Base-by-base conservation (phyloP, 2,888 invertebrate species). In the Drosophila multiciliata region DNA sequence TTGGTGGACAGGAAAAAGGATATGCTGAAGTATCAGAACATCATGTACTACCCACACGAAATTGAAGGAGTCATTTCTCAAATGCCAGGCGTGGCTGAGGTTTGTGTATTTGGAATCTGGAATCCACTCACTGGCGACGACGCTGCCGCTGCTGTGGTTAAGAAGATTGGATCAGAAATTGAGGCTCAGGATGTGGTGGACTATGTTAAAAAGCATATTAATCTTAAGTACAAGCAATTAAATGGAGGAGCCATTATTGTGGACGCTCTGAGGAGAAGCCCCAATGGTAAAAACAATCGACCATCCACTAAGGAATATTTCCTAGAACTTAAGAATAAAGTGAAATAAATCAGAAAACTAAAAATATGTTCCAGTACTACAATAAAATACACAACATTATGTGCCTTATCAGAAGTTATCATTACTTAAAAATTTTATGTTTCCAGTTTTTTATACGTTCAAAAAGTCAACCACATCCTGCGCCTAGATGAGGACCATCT, bases 1-100 rank as follows among this genome's bases (percentile, higher is more conserved):
- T 66, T 92, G 3, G 73, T 87, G 8, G 93, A 89, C 23, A 82
- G 93, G 2, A 90, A 88, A 50, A 91, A 91, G 62, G 92, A 93
- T 40, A 78, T 90, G 61, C 66, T 93, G 0, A 91, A 89, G 50
- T 92, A 89, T 48, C 87, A 88, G 32, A 81, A 75, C 52, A 85
- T 87, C 38, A 84, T 86, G 54, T 91, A 91, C 62, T 92, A 80
- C 66, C 92, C 92, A 2, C 64, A 78, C 6, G 92, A 92, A 57
- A 83, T 92, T 3, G 92, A 92, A 63, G 57, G 76, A 0, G 65
- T 91, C 0, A 84, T 92, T 32, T 69, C 83, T 0, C 71, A 89
- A 57, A 78, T 91, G 75, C 87, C 90, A 0, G 87, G 82, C 26
- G 88, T 92, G 0, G 53, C 77, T 17, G 90, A 91, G 38, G 91